Percentiles rank a stretch among this genome's conserved stretches.
Evolutionary conservation across 2,113 vertebrate species (phyloP).

Genomic region (Grallaria varia): DNA sequence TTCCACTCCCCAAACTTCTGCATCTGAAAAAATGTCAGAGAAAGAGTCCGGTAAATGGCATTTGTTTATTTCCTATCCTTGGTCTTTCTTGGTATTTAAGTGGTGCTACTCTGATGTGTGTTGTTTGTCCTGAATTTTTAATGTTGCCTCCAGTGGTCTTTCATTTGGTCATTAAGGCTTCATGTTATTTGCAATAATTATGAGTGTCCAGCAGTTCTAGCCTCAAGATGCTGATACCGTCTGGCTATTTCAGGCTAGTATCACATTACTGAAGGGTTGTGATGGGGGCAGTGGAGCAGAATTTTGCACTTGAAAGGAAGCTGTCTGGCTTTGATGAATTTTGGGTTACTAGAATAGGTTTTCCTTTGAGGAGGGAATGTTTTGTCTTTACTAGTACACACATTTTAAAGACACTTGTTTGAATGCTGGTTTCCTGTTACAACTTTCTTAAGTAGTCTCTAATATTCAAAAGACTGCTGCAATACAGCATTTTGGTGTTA

Average conservation of each 20-base stretch:
- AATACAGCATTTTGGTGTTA: neutral
- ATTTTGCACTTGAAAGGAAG: neutral
- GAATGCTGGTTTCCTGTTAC: neutral
- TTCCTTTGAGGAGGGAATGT: neutral
- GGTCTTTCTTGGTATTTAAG: neutral
- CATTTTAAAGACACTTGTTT: neutral
- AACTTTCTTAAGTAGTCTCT: neutral
- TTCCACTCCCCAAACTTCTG: neutral
- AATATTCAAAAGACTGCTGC: neutral
- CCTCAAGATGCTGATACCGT: neutral
- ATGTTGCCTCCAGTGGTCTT: neutral
- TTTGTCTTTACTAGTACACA: neutral
- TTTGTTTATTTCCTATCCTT: neutral
- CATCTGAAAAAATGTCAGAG: slow-evolving; percentile 18
- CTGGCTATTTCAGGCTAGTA: neutral
- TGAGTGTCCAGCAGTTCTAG: neutral
- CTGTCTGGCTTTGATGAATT: neutral
- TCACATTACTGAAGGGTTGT: neutral
- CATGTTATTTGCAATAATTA: neutral
- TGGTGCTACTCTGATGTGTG: neutral
- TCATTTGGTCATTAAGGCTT: neutral
- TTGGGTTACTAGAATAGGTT: neutral
- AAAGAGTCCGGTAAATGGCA: neutral
- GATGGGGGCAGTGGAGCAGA: neutral
- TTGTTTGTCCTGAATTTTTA: neutral